Conservation (phyloP, 2,113 vertebrate genomes). For the Charina bottae region DNA sequence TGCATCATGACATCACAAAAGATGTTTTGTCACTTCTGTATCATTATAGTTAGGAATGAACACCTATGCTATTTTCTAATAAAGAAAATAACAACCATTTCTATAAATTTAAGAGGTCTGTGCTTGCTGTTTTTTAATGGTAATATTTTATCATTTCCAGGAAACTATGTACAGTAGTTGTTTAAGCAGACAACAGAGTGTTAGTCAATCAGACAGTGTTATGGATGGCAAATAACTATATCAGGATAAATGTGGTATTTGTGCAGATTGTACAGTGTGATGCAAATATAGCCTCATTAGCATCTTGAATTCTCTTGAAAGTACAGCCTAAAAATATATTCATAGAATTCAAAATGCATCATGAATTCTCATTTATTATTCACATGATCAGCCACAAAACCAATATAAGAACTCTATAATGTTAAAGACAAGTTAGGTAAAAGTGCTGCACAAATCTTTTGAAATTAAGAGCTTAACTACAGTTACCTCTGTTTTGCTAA, state of each 20-base stretch:
- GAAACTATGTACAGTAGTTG: background rate
- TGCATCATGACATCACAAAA: background rate
- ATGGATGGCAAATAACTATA: background rate
- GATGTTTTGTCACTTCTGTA: background rate
- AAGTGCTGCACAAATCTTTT: background rate
- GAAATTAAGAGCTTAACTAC: background rate
- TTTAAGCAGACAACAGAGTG: background rate
- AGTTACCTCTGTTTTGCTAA: background rate
- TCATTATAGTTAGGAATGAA: background rate
- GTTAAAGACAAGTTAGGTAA: background rate
- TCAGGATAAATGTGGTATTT: background rate
- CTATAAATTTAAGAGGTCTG: background rate
- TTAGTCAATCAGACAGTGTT: background rate
- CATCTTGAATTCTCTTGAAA: background rate
- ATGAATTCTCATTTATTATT: background rate
- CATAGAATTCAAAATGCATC: background rate
- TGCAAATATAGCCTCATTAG: background rate
- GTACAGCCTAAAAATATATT: background rate
- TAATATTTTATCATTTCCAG: slow-evolving; percentile 25
- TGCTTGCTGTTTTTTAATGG: background rate
- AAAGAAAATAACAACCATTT: background rate
- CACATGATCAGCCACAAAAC: background rate
- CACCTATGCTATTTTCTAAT: background rate
- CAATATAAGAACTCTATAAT: background rate
- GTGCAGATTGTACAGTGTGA: background rate